A percentile compares a stretch with the other conserved stretches of the same genome.
phyloP scores from a whole-genome alignment of 2,888 invertebrate species.

The Lottia gigantea region DNA sequence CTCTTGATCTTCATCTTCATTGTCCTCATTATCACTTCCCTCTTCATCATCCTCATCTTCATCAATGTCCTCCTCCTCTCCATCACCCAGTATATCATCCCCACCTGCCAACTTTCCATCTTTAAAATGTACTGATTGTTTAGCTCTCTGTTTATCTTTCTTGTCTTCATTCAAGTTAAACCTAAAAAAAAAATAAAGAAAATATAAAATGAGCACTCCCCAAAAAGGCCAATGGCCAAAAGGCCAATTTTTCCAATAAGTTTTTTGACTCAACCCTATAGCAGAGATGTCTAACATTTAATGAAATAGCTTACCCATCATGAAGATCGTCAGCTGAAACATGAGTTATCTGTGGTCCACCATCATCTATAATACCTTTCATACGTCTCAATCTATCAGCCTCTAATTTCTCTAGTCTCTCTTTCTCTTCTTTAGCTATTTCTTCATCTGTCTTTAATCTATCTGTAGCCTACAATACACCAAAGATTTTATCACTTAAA shows the following conservation, averaged over 20 bases:
- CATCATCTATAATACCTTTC: slow-evolving; percentile 72
- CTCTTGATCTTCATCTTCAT: slow-evolving; percentile 13
- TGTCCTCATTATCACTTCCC: slow-evolving; percentile 26
- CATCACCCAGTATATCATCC: slow-evolving; percentile 65
- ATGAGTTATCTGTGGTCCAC: slow-evolving; percentile 70
- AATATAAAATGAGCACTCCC: no score
- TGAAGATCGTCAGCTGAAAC: slow-evolving; percentile 88
- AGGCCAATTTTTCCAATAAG: no score
- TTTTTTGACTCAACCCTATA: no score
- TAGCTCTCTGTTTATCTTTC: slow-evolving; percentile 24
- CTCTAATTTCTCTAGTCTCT: slow-evolving; percentile 82
- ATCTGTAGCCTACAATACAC: slow-evolving; percentile 77
- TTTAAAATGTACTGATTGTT: slow-evolving; percentile 34
- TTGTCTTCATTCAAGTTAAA: slow-evolving; percentile 40
- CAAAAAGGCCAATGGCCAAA: no score
- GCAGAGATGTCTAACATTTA: no score
- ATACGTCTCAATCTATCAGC: slow-evolving; percentile 81
- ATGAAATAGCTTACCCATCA: slow-evolving; percentile 73
- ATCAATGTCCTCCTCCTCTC: slow-evolving; percentile 54
- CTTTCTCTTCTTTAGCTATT: slow-evolving; percentile 82
- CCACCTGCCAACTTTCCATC: slow-evolving; percentile 35
- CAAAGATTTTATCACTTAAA: no score
- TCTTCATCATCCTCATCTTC: slow-evolving; percentile 57
- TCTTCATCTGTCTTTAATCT: slow-evolving; percentile 86
- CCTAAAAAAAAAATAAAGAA: slow-evolving; percentile 19